Conservation (phyloP, 2,888 invertebrate genomes). For the Phragmatobia fuliginosa region DNA sequence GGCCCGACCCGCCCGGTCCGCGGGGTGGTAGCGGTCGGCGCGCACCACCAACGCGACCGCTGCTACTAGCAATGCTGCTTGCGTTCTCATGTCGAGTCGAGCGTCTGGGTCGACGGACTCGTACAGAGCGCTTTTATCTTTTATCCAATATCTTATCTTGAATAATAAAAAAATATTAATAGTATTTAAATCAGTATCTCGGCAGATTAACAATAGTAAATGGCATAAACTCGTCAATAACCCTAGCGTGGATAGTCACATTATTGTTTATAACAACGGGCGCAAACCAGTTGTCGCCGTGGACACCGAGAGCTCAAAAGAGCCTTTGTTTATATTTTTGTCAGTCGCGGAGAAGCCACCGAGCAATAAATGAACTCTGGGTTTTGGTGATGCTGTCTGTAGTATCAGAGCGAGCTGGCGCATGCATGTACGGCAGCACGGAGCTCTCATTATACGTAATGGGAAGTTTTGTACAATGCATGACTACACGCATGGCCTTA, state of each 20-base stretch:
- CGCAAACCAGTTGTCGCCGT: background rate
- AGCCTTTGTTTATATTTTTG: background rate
- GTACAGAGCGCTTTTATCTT: slow-evolving; percentile 8
- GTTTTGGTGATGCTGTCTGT: background rate
- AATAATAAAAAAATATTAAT: slow-evolving; percentile 1
- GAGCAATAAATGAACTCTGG: too few species aligned
- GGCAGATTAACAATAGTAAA: background rate
- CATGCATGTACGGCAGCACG: background rate
- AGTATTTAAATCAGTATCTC: background rate
- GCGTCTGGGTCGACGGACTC: background rate
- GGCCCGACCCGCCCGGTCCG: slow-evolving; percentile 14
- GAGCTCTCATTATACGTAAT: too few species aligned
- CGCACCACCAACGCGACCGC: slow-evolving; percentile 19
- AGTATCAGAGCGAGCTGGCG: background rate
- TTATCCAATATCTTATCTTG: slow-evolving; percentile 1
- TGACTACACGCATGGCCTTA: too few species aligned
- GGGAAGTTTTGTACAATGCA: too few species aligned
- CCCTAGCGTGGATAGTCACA: background rate
- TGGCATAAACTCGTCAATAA: background rate
- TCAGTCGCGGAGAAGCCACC: background rate
- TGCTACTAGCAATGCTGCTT: slow-evolving; percentile 1
- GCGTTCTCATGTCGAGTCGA: background rate
- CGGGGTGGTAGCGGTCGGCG: slow-evolving; percentile 37
- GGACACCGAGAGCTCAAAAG: background rate
- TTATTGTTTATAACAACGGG: background rate